Base-by-base conservation (phyloP, 2,888 invertebrate genomes). In the Trissolcus japonicus region DNA sequence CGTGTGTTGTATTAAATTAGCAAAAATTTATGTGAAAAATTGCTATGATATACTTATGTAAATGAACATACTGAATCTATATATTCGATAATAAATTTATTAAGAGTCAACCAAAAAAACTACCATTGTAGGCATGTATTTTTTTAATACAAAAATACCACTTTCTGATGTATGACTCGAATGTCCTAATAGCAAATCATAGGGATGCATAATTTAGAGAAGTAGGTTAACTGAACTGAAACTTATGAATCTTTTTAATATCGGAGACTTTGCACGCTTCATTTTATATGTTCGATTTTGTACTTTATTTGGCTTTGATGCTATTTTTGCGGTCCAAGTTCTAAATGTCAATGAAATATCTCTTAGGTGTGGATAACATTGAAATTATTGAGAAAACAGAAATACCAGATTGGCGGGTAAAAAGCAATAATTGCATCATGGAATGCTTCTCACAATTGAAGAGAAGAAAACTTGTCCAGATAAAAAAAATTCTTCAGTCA, bases 51-150 rank as follows among this genome's bases (percentile, higher is more conserved):
- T 72, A 72, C 63, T 63, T 63, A 57, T 72, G 71, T 72, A 72
- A 60, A 72, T 57, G 62, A 71, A 69, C 55, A 71, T 51, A 61
- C 21, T 61, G 61, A 73, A 73, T 73, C 73, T 73, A 73, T 73
- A 66, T 73, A 73, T 73, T 74, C 74, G 56, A 74, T 67, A 74
- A 67, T 74, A 74, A 74, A 74, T 74, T 67, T 66, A 74, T 51
- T 66, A 66, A 67, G 40, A 67, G 74, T 67, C 66, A 62, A 46
- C 6, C n/a, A 46, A 16, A 16, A 46, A 57, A 71, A 48, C 61
- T 73, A 29, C 66, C 61, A 25, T 61, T 61, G 56, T 35, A 61
- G 60, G 55, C 40, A 66, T 66, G 66, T 66, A 66, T 73, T 66
- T 73, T 73, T 61, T 73, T 72, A 60, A 65, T 35, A 35, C 6